Conservation (phyloP, 2,113 vertebrate genomes). For the Scalopus aquaticus region DNA sequence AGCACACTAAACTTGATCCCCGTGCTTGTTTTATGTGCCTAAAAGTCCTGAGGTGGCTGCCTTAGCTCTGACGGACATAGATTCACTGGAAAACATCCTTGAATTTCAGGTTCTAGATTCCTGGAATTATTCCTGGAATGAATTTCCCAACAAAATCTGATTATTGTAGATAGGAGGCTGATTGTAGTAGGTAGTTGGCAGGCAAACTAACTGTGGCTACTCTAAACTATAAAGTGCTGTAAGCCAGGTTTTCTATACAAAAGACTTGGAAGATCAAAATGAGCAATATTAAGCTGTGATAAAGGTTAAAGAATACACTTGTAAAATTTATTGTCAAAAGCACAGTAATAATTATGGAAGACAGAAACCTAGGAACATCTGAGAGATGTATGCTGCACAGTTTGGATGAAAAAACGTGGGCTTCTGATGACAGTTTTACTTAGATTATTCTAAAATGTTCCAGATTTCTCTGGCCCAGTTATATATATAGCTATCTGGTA, state of each 20-base stretch:
- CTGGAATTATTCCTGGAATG: neutral
- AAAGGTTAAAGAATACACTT: neutral
- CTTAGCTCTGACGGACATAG: neutral
- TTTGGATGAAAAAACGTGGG: neutral
- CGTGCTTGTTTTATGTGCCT: neutral
- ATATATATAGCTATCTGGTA: neutral
- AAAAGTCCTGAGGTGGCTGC: neutral
- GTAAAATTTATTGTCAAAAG: neutral
- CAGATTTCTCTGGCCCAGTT: neutral
- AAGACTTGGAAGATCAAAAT: neutral
- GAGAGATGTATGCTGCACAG: neutral
- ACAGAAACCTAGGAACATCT: neutral
- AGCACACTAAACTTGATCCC: neutral
- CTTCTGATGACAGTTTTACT: neutral
- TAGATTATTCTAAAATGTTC: neutral
- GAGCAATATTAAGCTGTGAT: neutral
- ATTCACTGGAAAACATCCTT: neutral
- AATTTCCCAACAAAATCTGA: neutral
- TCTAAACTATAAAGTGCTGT: neutral
- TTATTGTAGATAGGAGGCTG: neutral
- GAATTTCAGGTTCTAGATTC: neutral
- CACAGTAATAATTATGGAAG: neutral
- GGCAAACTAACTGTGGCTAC: neutral
- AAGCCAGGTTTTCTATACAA: neutral
- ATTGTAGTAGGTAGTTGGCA: neutral